A percentile compares a stretch with the other conserved stretches of the same genome.
phyloP scores from a whole-genome alignment of 2,113 vertebrate genomes.

The Anarrhichthys ocellatus region DNA sequence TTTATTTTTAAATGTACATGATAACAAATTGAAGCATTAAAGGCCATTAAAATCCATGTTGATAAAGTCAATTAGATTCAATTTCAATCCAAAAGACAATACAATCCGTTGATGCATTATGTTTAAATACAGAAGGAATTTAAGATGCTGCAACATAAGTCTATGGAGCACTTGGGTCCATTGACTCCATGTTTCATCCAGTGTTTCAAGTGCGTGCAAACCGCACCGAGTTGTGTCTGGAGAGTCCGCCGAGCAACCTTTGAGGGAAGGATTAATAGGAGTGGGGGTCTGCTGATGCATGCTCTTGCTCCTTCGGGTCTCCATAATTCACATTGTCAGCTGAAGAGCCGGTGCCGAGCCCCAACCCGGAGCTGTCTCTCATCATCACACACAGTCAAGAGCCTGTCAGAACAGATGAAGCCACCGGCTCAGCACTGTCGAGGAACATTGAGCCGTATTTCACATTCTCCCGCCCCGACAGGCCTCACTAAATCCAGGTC shows the following conservation, averaged over 20 bases:
- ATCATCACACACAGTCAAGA: conserved; percentile 84
- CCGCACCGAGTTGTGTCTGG: conserved; percentile 30
- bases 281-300: conserved; percentile 77
- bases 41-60: neutral
- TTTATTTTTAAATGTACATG: neutral
- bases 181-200: conserved; percentile 26
- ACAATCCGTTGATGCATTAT: neutral
- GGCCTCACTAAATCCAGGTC: conserved; percentile 75
- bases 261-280: conserved; percentile 72
- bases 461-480: conserved; percentile 76
- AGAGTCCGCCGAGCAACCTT: conserved; percentile 55
- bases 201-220: conserved; percentile 30
- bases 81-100: neutral
- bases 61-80: neutral
- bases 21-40: neutral
- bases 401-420: conserved; percentile 83
- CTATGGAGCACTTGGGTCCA: neutral
- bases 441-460: conserved; percentile 80
- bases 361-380: conserved; percentile 81
- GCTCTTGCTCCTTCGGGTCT: conserved; percentile 72
- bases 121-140: neutral
- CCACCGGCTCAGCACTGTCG: conserved; percentile 79
- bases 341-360: conserved; percentile 70
- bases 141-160: conserved; percentile 1
- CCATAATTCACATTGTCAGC: conserved; percentile 85